Percentiles rank a stretch among this genome's conserved stretches.
phyloP scores from a whole-genome alignment of 2,113 vertebrate species.

The Cynocephalus volans region DNA sequence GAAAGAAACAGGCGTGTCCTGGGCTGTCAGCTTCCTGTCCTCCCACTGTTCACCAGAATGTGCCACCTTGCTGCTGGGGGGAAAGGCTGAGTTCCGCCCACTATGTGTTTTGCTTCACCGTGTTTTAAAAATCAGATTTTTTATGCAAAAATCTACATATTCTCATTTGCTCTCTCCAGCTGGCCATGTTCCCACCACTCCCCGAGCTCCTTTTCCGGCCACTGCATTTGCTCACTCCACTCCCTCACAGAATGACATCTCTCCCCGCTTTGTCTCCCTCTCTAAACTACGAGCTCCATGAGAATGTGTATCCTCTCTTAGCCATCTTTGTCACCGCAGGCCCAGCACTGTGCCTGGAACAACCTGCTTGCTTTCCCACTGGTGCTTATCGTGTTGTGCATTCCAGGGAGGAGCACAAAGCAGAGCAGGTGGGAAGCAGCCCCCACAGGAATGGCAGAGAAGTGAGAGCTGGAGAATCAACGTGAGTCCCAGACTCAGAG shows the following conservation, averaged over 20 bases:
- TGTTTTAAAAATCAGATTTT: background rate
- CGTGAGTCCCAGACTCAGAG: rapidly evolving
- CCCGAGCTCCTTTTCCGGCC: background rate
- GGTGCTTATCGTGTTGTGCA: rapidly evolving
- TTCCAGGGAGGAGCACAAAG: background rate
- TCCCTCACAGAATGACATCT: background rate
- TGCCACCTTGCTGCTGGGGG: background rate
- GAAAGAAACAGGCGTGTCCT: background rate
- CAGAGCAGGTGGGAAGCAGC: background rate
- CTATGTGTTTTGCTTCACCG: background rate
- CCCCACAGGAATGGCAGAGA: rapidly evolving
- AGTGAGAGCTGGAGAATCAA: background rate
- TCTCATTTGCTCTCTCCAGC: background rate
- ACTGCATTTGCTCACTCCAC: background rate
- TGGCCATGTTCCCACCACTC: rapidly evolving
- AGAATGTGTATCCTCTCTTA: background rate
- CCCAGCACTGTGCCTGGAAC: background rate
- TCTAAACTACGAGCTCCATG: background rate
- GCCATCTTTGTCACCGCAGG: background rate
- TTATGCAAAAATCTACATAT: background rate
- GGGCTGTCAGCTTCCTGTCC: too few relatives aligned
- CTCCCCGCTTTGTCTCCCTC: background rate
- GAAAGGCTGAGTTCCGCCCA: too few relatives aligned
- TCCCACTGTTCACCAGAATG: background rate
- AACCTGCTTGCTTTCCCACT: background rate